Percentiles rank a stretch among this genome's conserved stretches.
These are phyloP conservation scores for Syrmaticus mikado DNA, from an alignment of 2,113 vertebrate genomes.

Conservation along the genomic window DNA sequence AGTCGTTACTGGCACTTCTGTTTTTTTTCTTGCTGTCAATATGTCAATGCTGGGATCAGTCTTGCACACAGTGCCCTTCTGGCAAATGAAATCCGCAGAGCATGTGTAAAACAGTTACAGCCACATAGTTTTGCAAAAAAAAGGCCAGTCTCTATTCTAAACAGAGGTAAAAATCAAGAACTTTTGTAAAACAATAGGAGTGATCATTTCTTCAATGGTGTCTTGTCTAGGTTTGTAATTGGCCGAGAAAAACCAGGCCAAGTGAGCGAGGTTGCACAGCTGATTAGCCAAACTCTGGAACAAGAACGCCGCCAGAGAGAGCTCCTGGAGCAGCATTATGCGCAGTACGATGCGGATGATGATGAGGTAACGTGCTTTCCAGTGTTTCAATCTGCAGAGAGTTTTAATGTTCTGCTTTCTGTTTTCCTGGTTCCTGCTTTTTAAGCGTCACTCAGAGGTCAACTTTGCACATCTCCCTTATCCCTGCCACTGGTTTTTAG, in stretches of 20 bases:
- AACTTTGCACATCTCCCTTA: neutral
- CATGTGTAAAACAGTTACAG: neutral
- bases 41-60: neutral
- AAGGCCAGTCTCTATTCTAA: neutral
- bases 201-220: conserved; percentile 30
- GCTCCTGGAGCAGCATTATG: conserved; percentile 95
- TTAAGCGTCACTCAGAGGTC: neutral
- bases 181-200: neutral
- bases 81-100: neutral
- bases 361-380: conserved; percentile 87
- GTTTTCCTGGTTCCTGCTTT: neutral
- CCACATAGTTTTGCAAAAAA: neutral
- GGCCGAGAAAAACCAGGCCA: conserved; percentile 96
- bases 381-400: neutral
- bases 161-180: neutral
- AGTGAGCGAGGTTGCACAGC: conserved; percentile 95
- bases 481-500: neutral
- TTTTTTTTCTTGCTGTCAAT: neutral
- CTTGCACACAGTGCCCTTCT: neutral
- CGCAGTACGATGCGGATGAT: conserved; percentile 94
- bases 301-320: conserved; percentile 95
- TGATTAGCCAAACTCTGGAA: conserved; percentile 98
- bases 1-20: neutral
- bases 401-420: neutral
- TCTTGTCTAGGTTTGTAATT: conserved; percentile 90